phyloP scores from a whole-genome alignment of 1,140 invertebrate species.

The Neodiprion pinetum region DNA sequence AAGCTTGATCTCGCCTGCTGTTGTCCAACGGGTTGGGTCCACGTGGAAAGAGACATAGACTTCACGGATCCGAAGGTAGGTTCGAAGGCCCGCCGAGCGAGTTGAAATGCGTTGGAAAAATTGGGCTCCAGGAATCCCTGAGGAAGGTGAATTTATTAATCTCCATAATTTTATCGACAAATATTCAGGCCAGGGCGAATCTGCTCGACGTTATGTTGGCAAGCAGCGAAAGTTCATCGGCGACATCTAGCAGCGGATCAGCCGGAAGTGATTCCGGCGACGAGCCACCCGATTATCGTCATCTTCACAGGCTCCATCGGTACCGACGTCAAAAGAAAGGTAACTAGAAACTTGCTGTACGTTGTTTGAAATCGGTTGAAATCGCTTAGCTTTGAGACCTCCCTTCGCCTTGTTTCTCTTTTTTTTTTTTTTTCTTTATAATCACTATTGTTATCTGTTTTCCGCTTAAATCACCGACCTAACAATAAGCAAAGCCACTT shows the following conservation, averaged over 20 bases:
- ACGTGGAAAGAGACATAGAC: slow-evolving; percentile 78
- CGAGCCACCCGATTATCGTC: slow-evolving; percentile 71
- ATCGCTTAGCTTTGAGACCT: too few species aligned
- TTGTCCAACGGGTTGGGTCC: slow-evolving; percentile 78
- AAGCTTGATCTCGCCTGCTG: slow-evolving; percentile 70
- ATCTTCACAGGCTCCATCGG: slow-evolving; percentile 73
- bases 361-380: too few species aligned
- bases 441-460: too few species aligned
- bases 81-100: neutral
- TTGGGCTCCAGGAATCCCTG: neutral
- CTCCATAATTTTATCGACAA: neutral
- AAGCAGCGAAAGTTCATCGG: slow-evolving; percentile 72
- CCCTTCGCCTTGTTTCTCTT: too few species aligned
- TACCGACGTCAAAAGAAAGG: slow-evolving; percentile 79
- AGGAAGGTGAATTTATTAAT: neutral
- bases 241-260: slow-evolving; percentile 70
- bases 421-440: too few species aligned
- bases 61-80: slow-evolving; percentile 79
- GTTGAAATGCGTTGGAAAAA: neutral
- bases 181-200: slow-evolving; percentile 73
- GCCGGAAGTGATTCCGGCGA: slow-evolving; percentile 68
- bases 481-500: too few species aligned
- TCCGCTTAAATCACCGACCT: too few species aligned
- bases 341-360: slow-evolving; percentile 45
- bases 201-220: slow-evolving; percentile 78